Evolutionary conservation across 2,888 invertebrate species (phyloP).

Genomic region (Rhodophaea formosa): DNA sequence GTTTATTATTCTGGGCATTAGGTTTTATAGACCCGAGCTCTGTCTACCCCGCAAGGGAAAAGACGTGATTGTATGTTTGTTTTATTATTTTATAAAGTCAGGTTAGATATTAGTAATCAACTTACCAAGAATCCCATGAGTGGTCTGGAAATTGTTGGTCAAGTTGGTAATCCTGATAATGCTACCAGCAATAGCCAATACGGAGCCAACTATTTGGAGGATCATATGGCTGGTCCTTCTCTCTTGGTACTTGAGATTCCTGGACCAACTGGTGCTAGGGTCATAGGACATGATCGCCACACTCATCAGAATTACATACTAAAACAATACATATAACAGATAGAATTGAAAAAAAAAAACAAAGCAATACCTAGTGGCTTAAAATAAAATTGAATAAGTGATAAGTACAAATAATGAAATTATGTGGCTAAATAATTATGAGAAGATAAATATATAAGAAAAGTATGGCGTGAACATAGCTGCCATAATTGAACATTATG

Average conservation of each 20-base stretch:
- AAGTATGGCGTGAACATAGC: too few relatives aligned
- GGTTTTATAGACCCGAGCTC: too few relatives aligned
- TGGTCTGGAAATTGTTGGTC: neutral
- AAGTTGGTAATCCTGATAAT: neutral
- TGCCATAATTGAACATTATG: too few relatives aligned
- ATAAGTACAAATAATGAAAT: too few relatives aligned
- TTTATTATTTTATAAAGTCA: too few relatives aligned
- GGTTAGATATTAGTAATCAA: neutral
- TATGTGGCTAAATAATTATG: too few relatives aligned
- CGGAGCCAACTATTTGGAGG: slow-evolving; percentile 15
- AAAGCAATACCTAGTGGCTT: too few relatives aligned
- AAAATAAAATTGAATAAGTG: too few relatives aligned
- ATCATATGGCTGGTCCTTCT: slow-evolving; percentile 2
- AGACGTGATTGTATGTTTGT: too few relatives aligned
- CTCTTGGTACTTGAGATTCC: slow-evolving; percentile 2
- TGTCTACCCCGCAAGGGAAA: too few relatives aligned
- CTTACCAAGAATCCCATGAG: slow-evolving; percentile 20
- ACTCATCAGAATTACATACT: slow-evolving; percentile 19
- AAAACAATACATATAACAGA: neutral
- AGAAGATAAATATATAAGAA: too few relatives aligned
- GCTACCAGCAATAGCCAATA: slow-evolving; percentile 15
- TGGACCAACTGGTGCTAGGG: slow-evolving; percentile 18
- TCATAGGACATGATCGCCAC: slow-evolving; percentile 12
- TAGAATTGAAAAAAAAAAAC: neutral
- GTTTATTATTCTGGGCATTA: too few relatives aligned